These are phyloP conservation scores for Mirza zaza DNA, from an alignment of 2,113 vertebrate genomes.

Conservation along the genomic window DNA sequence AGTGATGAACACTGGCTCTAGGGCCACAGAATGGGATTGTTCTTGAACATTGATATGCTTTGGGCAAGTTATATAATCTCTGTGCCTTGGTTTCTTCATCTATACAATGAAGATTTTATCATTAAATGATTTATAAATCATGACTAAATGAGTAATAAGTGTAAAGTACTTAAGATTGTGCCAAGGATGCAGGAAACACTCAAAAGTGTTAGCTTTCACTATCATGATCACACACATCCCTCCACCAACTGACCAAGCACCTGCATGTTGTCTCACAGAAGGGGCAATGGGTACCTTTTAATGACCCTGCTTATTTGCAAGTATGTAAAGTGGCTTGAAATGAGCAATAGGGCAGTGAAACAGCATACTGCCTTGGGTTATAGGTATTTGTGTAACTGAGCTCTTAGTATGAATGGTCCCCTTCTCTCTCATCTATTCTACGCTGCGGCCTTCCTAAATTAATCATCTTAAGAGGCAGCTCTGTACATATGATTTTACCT, in stretches of 20 bases:
- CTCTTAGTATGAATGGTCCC: not conserved
- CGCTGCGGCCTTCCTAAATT: not conserved
- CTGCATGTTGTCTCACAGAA: not conserved
- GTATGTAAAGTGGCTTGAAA: not conserved
- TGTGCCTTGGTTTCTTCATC: not conserved
- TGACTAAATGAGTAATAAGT: not conserved
- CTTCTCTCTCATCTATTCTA: not conserved
- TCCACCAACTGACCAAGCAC: not conserved
- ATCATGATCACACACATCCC: not conserved
- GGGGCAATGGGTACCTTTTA: not conserved
- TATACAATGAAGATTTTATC: not conserved
- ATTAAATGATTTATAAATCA: not conserved
- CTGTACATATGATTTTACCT: not conserved
- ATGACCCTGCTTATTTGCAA: not conserved
- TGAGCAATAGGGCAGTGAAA: not conserved
- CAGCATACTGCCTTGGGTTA: not conserved
- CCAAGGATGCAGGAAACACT: not conserved
- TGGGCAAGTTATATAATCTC: not conserved
- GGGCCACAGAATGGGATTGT: not conserved
- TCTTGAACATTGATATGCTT: not conserved
- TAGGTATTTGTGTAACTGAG: not conserved
- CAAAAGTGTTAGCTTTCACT: not conserved
- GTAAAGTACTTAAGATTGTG: not conserved
- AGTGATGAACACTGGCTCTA: not conserved
- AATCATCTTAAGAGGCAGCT: not conserved